Evolutionary conservation across 2,888 invertebrate genomes (phyloP).

Genomic region (Lutraria lutraria): DNA sequence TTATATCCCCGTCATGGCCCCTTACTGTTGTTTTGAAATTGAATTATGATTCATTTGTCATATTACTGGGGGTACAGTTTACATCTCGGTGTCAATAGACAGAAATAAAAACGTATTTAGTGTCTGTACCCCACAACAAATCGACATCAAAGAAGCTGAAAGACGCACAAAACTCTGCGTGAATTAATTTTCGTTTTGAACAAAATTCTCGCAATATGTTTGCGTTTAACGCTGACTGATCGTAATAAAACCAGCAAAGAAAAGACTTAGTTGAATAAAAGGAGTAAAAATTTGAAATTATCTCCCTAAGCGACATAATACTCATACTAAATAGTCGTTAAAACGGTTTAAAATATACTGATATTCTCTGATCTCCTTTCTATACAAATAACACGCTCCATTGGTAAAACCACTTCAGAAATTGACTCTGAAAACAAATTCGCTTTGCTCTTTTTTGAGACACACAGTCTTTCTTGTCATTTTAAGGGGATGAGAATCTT

Average conservation of each 20-base stretch:
- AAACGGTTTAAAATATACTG: constrained; percentile 54
- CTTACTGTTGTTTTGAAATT: constrained; percentile 4
- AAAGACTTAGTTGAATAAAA: constrained; percentile 53
- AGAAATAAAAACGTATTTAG: not conserved
- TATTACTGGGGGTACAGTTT: not conserved
- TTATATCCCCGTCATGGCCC: not conserved
- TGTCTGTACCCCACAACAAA: not conserved
- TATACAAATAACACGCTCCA: constrained; percentile 56
- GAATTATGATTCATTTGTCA: not conserved
- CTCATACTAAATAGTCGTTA: constrained; percentile 57
- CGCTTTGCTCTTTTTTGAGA: constrained; percentile 35
- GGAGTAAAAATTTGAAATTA: constrained; percentile 49
- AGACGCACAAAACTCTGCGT: not conserved
- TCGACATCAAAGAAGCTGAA: not conserved
- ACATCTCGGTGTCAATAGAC: not conserved
- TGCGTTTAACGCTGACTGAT: constrained; percentile 23
- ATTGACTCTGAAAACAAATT: constrained; percentile 53
- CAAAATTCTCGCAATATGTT: constrained; percentile 26
- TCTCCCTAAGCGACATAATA: constrained; percentile 41
- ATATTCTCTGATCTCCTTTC: constrained; percentile 55
- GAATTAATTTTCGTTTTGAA: constrained; percentile 16
- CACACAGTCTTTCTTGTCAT: constrained; percentile 14
- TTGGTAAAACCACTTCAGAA: constrained; percentile 60
- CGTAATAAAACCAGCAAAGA: constrained; percentile 32
- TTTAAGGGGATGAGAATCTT: not conserved